Conservation (phyloP, 2,888 invertebrate species). For the Dicranocentrus wangi region DNA sequence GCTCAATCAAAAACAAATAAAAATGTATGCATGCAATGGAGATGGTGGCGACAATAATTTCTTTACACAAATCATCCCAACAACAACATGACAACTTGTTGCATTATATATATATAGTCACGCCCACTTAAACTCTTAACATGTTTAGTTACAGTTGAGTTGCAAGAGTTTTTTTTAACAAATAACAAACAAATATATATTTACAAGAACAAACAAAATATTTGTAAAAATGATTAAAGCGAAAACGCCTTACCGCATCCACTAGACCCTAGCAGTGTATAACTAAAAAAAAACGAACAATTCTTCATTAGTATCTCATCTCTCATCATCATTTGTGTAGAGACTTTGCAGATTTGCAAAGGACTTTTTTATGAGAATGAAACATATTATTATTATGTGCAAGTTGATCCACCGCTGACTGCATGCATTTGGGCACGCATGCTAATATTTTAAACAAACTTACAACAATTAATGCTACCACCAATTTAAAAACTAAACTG, state of each 20-base stretch:
- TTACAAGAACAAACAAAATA: conserved; percentile 4
- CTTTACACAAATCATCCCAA: too few species aligned
- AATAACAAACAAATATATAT: too few species aligned
- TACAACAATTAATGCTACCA: too few species aligned
- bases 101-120: too few species aligned
- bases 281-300: conserved; percentile 78
- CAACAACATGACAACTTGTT: too few species aligned
- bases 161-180: too few species aligned
- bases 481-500: too few species aligned
- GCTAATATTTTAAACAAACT: not conserved
- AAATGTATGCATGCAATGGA: not conserved
- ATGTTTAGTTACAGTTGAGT: too few species aligned
- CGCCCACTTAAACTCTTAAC: too few species aligned
- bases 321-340: not conserved
- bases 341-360: conserved; percentile 12
- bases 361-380: not conserved
- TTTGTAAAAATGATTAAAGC: not conserved
- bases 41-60: not conserved
- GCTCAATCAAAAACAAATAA: not conserved
- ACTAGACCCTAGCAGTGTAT: conserved; percentile 94
- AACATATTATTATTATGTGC: too few species aligned
- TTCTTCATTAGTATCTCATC: not conserved
- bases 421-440: not conserved
- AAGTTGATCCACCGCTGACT: too few species aligned
- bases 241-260: conserved; percentile 94